phyloP scores from a whole-genome alignment of 2,113 vertebrate species.

The Stigmatopora argus region DNA sequence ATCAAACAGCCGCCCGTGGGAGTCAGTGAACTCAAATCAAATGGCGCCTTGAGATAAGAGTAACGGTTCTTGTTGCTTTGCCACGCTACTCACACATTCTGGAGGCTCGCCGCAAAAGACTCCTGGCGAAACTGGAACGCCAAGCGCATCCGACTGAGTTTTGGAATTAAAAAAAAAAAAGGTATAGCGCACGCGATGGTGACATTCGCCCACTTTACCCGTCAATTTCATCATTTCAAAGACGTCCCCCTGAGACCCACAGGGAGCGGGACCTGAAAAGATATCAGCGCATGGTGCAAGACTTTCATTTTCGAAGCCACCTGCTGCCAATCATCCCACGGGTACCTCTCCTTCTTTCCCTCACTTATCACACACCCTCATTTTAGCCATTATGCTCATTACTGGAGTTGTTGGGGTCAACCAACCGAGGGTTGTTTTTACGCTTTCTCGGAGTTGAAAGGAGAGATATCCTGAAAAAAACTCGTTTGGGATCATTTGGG shows the following conservation, averaged over 20 bases:
- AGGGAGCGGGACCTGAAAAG: constrained; percentile 4
- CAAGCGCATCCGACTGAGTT: constrained; percentile 28
- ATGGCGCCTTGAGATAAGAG: too few relatives aligned
- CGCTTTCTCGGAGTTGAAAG: not conserved
- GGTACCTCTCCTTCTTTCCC: not conserved
- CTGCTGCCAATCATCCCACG: not conserved
- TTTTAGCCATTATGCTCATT: not conserved
- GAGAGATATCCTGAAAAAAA: not conserved
- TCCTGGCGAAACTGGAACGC: constrained; percentile 1
- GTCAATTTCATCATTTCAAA: constrained; percentile 14
- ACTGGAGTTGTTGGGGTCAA: not conserved
- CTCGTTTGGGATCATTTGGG: not conserved
- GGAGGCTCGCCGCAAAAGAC: not conserved
- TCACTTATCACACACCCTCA: not conserved
- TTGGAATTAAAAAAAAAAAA: not conserved
- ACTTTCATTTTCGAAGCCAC: not conserved
- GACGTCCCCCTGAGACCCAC: not conserved
- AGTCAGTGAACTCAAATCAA: too few relatives aligned
- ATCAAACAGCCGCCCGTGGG: too few relatives aligned
- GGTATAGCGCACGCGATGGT: constrained; percentile 12
- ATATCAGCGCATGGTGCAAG: not conserved
- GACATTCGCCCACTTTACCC: constrained; percentile 14
- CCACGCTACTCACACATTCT: not conserved
- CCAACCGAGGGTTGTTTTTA: not conserved
- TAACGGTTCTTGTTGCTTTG: not conserved